Percentiles rank a stretch among this genome's conserved stretches.
These are phyloP conservation scores for Leuctra nigra DNA, from an alignment of 2,888 invertebrate species.

Conservation along the genomic window DNA sequence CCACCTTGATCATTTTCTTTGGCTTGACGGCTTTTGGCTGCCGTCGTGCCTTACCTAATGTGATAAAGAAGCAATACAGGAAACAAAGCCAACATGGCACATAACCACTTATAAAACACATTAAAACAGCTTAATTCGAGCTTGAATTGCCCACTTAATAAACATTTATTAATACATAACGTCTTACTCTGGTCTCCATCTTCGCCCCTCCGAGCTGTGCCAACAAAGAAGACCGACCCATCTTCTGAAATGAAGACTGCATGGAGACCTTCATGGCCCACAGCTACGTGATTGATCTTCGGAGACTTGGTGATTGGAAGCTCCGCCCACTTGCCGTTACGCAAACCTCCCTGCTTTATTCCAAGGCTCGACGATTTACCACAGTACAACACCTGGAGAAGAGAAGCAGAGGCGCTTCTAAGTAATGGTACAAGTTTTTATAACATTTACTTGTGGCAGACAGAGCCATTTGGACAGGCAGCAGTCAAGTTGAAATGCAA, in stretches of 20 bases:
- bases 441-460: background rate
- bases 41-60: slow-evolving; percentile 57
- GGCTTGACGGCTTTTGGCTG: slow-evolving; percentile 88
- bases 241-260: slow-evolving; percentile 87
- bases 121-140: too few relatives aligned
- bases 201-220: slow-evolving; percentile 86
- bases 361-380: slow-evolving; percentile 84
- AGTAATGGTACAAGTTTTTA: background rate
- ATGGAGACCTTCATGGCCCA: slow-evolving; percentile 92
- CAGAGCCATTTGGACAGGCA: too few relatives aligned
- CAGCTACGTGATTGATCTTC: slow-evolving; percentile 68
- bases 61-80: too few relatives aligned
- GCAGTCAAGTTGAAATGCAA: too few relatives aligned
- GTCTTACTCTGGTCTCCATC: slow-evolving; percentile 75
- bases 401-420: too few relatives aligned
- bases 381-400: slow-evolving; percentile 78
- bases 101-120: too few relatives aligned
- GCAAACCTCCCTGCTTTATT: slow-evolving; percentile 52
- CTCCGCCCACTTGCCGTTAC: slow-evolving; percentile 42
- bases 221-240: slow-evolving; percentile 77
- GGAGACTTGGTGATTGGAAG: slow-evolving; percentile 62
- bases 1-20: slow-evolving; percentile 85
- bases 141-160: too few relatives aligned
- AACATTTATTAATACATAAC: too few relatives aligned
- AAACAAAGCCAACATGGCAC: too few relatives aligned